Evolutionary conservation across 2,113 vertebrate genomes (phyloP).

Genomic region (Cygnus buccinator): DNA sequence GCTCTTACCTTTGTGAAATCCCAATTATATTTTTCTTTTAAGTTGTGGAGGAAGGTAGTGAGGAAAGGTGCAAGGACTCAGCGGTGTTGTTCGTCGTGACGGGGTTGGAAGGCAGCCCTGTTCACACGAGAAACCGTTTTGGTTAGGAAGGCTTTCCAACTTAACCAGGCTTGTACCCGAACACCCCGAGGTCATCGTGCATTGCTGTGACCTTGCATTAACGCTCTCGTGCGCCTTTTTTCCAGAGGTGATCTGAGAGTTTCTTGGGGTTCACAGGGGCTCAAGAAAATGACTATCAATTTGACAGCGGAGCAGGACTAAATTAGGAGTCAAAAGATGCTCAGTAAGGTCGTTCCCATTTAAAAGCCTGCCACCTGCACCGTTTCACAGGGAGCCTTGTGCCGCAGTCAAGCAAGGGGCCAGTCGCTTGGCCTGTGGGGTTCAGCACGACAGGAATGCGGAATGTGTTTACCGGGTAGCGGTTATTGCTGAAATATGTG

Average conservation of each 20-base stretch:
- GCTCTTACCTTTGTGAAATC: not conserved
- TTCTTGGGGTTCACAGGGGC: not conserved
- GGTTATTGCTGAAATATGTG: slow-evolving; percentile 56
- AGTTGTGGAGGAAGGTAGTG: not conserved
- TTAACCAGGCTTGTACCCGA: not conserved
- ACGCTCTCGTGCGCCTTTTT: not conserved
- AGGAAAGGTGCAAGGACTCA: not conserved
- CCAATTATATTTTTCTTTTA: not conserved
- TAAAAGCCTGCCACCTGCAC: not conserved
- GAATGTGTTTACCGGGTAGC: slow-evolving; percentile 56
- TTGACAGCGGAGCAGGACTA: not conserved
- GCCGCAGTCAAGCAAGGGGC: slow-evolving; percentile 13
- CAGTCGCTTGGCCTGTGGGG: slow-evolving; percentile 28
- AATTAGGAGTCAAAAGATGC: not conserved
- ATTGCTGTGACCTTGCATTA: not conserved
- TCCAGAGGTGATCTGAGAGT: not conserved
- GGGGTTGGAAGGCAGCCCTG: not conserved
- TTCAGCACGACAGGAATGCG: slow-evolving; percentile 56
- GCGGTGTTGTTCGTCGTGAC: not conserved
- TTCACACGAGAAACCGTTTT: not conserved
- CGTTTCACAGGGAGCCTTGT: not conserved
- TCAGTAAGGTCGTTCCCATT: not conserved
- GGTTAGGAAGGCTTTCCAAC: not conserved
- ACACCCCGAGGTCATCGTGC: not conserved
- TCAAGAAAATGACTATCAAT: not conserved